Conservation (phyloP, 2,113 vertebrate species). For the Eptesicus fuscus region DNA sequence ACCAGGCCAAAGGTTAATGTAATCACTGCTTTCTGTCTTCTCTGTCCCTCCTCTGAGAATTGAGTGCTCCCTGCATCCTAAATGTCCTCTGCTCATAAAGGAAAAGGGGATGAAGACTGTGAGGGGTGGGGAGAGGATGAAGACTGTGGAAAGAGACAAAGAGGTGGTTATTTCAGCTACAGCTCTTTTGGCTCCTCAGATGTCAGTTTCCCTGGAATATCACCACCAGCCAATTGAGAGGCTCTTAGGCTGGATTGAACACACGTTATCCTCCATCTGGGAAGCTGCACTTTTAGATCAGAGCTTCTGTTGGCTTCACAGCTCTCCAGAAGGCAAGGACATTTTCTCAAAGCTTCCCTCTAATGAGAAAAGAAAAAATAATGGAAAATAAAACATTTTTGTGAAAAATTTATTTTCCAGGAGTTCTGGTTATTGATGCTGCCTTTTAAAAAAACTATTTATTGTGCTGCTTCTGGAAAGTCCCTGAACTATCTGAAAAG, state of each 20-base stretch:
- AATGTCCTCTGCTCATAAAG: not conserved
- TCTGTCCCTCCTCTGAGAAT: not conserved
- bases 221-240: not conserved
- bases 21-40: not conserved
- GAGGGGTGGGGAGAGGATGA: not conserved
- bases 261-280: not conserved
- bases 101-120: not conserved
- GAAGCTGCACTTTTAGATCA: not conserved
- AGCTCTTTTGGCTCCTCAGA: not conserved
- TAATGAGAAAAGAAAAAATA: constrained; percentile 32
- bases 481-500: not conserved
- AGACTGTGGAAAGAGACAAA: not conserved
- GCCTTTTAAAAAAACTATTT: not conserved
- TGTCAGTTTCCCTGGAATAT: not conserved
- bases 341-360: constrained; percentile 5
- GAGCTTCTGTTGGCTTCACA: constrained; percentile 30
- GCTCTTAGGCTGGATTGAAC: not conserved
- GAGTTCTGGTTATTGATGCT: not conserved
- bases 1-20: not conserved
- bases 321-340: not conserved
- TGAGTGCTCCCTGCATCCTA: not conserved
- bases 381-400: not conserved
- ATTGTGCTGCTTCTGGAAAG: not conserved
- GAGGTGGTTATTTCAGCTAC: not conserved
- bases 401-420: not conserved